Percentiles rank a stretch among this genome's conserved stretches.
These are phyloP conservation scores for Tapirus terrestris DNA, from an alignment of 2,113 vertebrate genomes.

Conservation along the genomic window DNA sequence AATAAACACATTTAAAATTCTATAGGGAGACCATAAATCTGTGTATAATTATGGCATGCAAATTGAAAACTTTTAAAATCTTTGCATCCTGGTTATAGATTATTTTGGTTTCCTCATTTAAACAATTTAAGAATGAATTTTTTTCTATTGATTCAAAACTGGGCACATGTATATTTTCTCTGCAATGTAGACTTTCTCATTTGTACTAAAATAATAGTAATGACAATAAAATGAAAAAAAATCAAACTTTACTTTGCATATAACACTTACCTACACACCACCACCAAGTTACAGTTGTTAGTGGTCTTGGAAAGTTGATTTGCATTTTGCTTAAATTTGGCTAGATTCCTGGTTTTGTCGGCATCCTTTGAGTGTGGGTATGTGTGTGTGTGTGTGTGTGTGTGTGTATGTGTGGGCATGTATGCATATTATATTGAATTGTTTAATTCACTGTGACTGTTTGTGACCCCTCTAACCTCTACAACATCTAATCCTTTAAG, in stretches of 20 bases:
- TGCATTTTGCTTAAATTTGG: background rate
- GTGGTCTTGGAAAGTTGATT: background rate
- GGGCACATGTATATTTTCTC: background rate
- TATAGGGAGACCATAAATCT: background rate
- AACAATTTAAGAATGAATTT: background rate
- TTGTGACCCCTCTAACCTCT: background rate
- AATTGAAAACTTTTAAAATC: background rate
- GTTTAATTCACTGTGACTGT: background rate
- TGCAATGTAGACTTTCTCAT: background rate
- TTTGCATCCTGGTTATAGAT: background rate
- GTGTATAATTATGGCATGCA: background rate
- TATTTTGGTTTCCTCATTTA: background rate
- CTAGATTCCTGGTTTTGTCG: background rate
- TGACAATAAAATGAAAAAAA: background rate
- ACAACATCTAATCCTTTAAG: background rate
- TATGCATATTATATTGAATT: background rate
- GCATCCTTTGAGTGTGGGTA: background rate
- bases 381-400: too few relatives aligned
- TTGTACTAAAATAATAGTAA: background rate
- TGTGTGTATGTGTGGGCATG: background rate
- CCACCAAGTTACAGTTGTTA: background rate
- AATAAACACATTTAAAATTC: background rate
- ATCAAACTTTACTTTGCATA: background rate
- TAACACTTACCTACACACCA: background rate
- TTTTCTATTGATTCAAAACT: background rate